Evolutionary conservation across 1,140 invertebrate species (phyloP).

Genomic region (Scaptomyza pallida): DNA sequence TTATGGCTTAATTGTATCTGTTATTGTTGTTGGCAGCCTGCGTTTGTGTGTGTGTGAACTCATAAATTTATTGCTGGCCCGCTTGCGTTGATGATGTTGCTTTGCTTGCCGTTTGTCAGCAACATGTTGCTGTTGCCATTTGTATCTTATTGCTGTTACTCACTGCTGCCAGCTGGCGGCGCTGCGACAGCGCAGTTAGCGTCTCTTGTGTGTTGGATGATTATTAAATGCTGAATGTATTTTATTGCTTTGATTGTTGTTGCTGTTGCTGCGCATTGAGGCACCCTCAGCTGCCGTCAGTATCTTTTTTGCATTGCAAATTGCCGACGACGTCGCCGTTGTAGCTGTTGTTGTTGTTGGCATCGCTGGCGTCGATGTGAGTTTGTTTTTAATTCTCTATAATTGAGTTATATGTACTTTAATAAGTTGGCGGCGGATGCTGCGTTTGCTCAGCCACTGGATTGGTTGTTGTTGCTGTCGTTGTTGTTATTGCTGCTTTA

Average conservation of each 20-base stretch:
- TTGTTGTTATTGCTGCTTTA: slow-evolving; percentile 27
- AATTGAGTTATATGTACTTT: slow-evolving; percentile 81
- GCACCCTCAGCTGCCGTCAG: slow-evolving; percentile 20
- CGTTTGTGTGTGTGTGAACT: slow-evolving; percentile 15
- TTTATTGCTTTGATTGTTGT: slow-evolving; percentile 78
- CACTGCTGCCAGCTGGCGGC: slow-evolving; percentile 1
- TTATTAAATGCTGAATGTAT: slow-evolving; percentile 80
- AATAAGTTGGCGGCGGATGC: slow-evolving; percentile 75
- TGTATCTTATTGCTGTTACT: slow-evolving; percentile 27
- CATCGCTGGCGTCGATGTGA: slow-evolving; percentile 41
- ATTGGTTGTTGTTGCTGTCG: slow-evolving; percentile 23
- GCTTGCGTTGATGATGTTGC: slow-evolving; percentile 5
- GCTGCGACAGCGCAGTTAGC: slow-evolving; percentile 16
- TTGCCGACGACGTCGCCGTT: slow-evolving; percentile 43
- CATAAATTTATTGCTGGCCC: slow-evolving; percentile 15
- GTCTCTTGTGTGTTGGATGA: slow-evolving; percentile 40
- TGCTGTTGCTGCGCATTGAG: slow-evolving; percentile 47
- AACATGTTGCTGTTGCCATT: slow-evolving; percentile 46
- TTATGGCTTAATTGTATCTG: slow-evolving; percentile 75
- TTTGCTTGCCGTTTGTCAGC: slow-evolving; percentile 30
- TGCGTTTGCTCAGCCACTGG: slow-evolving; percentile 22
- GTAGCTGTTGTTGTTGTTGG: slow-evolving; percentile 19
- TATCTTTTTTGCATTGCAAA: slow-evolving; percentile 70
- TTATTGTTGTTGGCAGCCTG: slow-evolving; percentile 33
- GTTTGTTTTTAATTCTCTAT: slow-evolving; percentile 81